These are phyloP conservation scores for Crypturellus undulatus DNA, from an alignment of 2,113 vertebrate species.

Conservation along the genomic window DNA sequence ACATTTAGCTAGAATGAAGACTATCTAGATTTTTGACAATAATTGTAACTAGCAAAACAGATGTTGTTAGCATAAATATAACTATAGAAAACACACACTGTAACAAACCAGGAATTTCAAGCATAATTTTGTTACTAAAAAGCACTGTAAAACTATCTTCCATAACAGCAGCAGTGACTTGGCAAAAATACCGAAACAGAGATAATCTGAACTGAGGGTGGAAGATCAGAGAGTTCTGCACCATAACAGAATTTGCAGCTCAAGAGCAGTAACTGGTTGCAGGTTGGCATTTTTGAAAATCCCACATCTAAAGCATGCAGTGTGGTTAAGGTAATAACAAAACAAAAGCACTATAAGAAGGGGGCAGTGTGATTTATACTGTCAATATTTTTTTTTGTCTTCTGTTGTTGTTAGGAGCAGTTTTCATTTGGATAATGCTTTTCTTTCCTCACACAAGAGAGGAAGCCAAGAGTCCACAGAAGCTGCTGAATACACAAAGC, in stretches of 20 bases:
- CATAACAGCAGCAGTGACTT: not conserved
- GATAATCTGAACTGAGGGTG: not conserved
- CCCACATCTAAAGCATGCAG: not conserved
- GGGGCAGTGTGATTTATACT: not conserved
- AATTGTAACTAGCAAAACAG: not conserved
- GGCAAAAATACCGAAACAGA: not conserved
- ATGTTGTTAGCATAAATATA: not conserved
- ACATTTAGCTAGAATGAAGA: not conserved
- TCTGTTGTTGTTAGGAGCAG: not conserved
- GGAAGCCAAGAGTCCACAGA: not conserved
- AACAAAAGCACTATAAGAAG: not conserved
- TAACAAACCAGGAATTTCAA: not conserved
- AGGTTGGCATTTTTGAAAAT: not conserved
- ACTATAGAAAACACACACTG: not conserved
- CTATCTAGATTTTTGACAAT: conserved; percentile 18
- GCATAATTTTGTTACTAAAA: not conserved
- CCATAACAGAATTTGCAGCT: not conserved
- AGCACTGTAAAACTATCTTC: not conserved
- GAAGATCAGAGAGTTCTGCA: not conserved
- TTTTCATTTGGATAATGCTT: not conserved
- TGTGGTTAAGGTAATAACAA: not conserved
- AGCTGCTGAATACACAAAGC: not conserved
- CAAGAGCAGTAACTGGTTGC: not conserved
- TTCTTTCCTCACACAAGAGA: not conserved
- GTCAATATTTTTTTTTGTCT: not conserved